Conservation (phyloP, 2,888 invertebrate genomes). For the Ecdyonurus torrentis region DNA sequence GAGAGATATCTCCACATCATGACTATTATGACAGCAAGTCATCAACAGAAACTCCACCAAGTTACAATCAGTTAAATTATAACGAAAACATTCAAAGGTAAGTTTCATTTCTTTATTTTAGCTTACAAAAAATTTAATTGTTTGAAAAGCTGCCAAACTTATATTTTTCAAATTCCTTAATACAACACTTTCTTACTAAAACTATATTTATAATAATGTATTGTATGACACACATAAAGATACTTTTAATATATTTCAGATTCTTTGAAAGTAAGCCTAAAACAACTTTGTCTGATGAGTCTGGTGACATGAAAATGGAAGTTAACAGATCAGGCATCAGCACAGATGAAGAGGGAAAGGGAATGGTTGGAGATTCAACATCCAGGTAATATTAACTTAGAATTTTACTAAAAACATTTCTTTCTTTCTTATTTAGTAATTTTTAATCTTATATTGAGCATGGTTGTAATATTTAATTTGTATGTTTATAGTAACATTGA, state of each 20-base stretch:
- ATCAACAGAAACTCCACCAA: conserved; percentile 61
- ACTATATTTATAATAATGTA: background rate
- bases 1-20: conserved; percentile 71
- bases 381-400: conserved; percentile 12
- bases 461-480: background rate
- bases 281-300: conserved; percentile 37
- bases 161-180: background rate
- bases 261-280: conserved; percentile 50
- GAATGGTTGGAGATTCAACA: conserved; percentile 16
- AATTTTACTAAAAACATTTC: background rate
- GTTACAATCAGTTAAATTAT: conserved; percentile 72
- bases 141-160: background rate
- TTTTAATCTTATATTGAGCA: background rate
- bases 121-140: conserved; percentile 3
- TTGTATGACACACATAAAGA: conserved; percentile 1
- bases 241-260: conserved; percentile 20
- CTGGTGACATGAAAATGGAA: conserved; percentile 23
- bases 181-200: no score
- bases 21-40: conserved; percentile 64
- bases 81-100: conserved; percentile 61
- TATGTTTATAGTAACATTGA: no score
- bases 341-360: conserved; percentile 20
- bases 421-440: no score
- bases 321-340: conserved; percentile 18
- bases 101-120: conserved; percentile 12